A percentile compares a stretch with the other conserved stretches of the same genome.
These are phyloP conservation scores for Aurelia aurita complex sp. Pacific DNA, from an alignment of 30 jellyfish, hydroid and myxozoan genomes.

Conservation along the genomic window DNA sequence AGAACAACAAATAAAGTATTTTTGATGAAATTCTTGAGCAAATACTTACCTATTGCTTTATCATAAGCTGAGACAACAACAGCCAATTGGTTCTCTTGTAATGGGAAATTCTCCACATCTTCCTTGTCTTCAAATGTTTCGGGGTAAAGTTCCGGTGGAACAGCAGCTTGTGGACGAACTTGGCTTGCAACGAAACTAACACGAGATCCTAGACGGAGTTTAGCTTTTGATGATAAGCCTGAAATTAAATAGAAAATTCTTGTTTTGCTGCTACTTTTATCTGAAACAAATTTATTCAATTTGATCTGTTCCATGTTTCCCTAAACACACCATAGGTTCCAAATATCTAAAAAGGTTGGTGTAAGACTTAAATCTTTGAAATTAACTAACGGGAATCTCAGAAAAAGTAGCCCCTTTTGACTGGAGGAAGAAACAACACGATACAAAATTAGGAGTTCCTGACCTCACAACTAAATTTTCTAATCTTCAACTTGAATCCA, in stretches of 20 bases:
- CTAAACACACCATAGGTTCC: too few species aligned
- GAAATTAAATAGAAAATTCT: not conserved
- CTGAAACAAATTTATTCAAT: too few species aligned
- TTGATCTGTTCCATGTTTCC: too few species aligned
- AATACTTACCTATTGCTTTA: slow-evolving; percentile 62
- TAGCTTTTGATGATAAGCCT: slow-evolving; percentile 43
- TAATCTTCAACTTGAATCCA: too few species aligned
- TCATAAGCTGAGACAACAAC: slow-evolving; percentile 76
- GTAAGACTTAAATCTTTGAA: too few species aligned
- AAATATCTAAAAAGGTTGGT: too few species aligned
- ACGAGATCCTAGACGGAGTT: slow-evolving; percentile 68
- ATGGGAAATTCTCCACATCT: slow-evolving; percentile 77
- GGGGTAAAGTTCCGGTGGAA: slow-evolving; percentile 58
- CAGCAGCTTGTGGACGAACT: slow-evolving; percentile 68
- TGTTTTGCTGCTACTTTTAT: too few species aligned
- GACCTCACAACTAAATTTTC: too few species aligned
- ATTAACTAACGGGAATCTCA: too few species aligned
- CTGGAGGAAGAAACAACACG: too few species aligned
- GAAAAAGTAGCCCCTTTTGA: too few species aligned
- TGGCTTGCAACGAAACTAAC: slow-evolving; percentile 77
- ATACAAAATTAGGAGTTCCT: too few species aligned
- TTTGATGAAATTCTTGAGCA: not conserved
- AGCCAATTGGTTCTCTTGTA: slow-evolving; percentile 63
- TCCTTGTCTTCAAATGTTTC: slow-evolving; percentile 54
- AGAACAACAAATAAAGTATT: not conserved